Base-by-base conservation (phyloP, 2,113 vertebrate species). In the Cyprinodon variegatus region DNA sequence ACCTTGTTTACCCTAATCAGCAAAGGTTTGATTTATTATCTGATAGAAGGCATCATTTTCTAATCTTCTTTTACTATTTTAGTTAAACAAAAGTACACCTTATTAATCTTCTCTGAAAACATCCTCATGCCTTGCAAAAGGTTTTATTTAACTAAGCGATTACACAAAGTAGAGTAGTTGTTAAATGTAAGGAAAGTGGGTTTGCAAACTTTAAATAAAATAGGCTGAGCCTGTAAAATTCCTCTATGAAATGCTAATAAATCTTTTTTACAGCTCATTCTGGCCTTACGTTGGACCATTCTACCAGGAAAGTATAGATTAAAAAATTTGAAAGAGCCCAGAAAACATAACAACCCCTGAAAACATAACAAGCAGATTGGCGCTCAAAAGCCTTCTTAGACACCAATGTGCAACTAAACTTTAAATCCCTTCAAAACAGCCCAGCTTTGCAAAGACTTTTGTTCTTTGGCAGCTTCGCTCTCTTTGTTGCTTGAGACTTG, bases 401-500 rank as follows among this genome's bases (percentile, higher is more conserved):
- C 81, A 53, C 70, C 59, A 65, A 67, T 73, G 66, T 22, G 40
- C 41, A 29, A 61, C 70, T 72, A 61, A 45, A 74, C 59, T 45
- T 50, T 15, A 20, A 82, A 76, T 65, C 68, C 17, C 45, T 37
- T 12, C 4, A 29, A 37, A 43, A 63, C 36, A 60, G 14, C 14
- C 22, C 72, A 12, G 57, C 20, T 45, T 63, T 36, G 41, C 46
- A 59, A 48, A 61, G 22, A 50, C 29, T 66, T 62, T 71, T 67
- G 53, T 22, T 53, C 59, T 65, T 68, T 57, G 65, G 65, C 59
- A 39, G 64, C 60, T 48, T 14, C 5, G 36, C 50, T 14, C 22
- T 41, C 40, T 37, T n/a, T 68, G 40, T 48, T 6, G 29, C 29
- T 60, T 46, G 64, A 38, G 36, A 50, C 39, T 13, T 69, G 40